These are phyloP conservation scores for Aethes cnicana DNA, from an alignment of 2,888 invertebrate genomes.

Conservation along the genomic window DNA sequence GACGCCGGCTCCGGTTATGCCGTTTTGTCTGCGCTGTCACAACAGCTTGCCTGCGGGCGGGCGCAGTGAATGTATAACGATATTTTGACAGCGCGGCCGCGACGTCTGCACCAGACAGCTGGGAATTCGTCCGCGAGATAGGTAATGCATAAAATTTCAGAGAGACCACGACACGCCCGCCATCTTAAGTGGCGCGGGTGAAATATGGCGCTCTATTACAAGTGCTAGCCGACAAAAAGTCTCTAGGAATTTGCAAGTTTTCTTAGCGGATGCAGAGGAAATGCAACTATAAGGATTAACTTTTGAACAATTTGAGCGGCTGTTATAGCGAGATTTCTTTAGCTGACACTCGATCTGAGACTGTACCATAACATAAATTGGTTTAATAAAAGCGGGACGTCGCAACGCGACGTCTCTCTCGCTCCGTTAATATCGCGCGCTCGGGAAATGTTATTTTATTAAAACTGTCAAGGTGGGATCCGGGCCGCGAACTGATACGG, in stretches of 20 bases:
- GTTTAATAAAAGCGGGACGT: conserved; percentile 6
- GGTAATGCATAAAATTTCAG: conserved; percentile 56
- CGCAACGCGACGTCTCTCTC: conserved; percentile 14
- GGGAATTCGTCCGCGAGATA: conserved; percentile 43
- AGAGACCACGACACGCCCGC: conserved; percentile 32
- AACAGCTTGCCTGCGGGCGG: conserved; percentile 21
- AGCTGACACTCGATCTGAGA: no score
- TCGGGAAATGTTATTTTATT: conserved; percentile 61
- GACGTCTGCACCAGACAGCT: conserved; percentile 43
- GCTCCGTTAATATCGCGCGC: conserved; percentile 31
- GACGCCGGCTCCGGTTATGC: conserved; percentile 19
- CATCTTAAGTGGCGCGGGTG: conserved; percentile 37
- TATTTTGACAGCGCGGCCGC: conserved; percentile 43
- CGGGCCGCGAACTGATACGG: conserved; percentile 46
- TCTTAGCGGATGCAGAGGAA: background rate
- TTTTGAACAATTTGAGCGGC: no score
- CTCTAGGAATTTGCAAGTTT: conserved; percentile 4
- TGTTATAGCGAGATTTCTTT: no score
- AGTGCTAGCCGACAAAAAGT: background rate
- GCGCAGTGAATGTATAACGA: conserved; percentile 36
- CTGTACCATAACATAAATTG: conserved; percentile 9
- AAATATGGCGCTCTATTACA: conserved; percentile 34
- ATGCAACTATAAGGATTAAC: background rate
- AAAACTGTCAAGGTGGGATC: conserved; percentile 63
- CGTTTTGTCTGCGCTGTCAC: conserved; percentile 19